Evolutionary conservation across 2,888 invertebrate species (phyloP).

Genomic region (Portevinia maculata): DNA sequence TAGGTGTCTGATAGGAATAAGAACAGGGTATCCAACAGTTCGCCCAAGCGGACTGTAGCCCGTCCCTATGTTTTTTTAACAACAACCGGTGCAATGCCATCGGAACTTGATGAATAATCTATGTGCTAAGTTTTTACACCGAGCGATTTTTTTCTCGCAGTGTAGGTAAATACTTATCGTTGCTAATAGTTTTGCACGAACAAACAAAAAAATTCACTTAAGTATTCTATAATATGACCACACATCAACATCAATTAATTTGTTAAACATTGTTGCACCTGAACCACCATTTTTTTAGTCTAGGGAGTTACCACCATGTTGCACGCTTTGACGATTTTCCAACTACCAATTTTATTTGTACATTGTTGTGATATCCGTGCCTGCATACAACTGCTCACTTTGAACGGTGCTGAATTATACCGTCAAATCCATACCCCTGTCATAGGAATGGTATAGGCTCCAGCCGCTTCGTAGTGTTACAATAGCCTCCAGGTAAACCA

Average conservation of each 20-base stretch:
- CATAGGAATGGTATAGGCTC: background rate
- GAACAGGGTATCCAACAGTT: too few species aligned
- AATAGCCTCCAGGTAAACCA: constrained; percentile 56
- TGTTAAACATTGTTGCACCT: constrained; percentile 56
- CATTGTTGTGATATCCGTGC: background rate
- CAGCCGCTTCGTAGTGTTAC: constrained; percentile 3
- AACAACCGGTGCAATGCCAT: too few species aligned
- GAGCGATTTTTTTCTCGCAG: constrained; percentile 17
- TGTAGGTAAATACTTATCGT: constrained; percentile 27
- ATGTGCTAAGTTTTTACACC: too few species aligned
- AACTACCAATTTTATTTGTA: constrained; percentile 44
- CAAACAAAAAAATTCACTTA: background rate
- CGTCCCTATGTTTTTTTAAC: too few species aligned
- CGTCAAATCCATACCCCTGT: constrained; percentile 10
- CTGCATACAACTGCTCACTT: constrained; percentile 58
- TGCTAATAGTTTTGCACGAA: constrained; percentile 6
- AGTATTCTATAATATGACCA: constrained; percentile 14
- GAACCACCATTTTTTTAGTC: constrained; percentile 28
- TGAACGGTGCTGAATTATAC: constrained; percentile 30
- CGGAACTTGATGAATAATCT: too few species aligned
- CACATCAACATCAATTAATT: constrained; percentile 7
- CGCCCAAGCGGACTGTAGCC: too few species aligned
- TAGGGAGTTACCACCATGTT: constrained; percentile 52
- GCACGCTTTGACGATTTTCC: constrained; percentile 61
- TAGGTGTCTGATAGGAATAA: too few species aligned